Conservation (phyloP, 2,797 vertebrate genomes). For the Chiloscyllium punctatum region DNA sequence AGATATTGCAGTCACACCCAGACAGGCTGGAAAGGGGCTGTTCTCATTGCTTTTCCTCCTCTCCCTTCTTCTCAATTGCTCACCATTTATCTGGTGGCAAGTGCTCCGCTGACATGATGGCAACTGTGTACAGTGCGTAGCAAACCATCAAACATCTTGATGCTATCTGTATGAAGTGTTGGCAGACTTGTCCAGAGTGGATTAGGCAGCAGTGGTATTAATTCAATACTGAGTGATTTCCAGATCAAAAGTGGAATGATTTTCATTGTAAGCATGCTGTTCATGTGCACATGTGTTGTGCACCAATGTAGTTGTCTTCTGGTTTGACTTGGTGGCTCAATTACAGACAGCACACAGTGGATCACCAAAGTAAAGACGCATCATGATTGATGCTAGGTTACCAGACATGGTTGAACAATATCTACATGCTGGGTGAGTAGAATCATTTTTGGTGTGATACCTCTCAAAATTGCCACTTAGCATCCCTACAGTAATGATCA, state of each 20-base stretch:
- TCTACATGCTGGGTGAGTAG: no score
- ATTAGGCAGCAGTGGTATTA: neutral
- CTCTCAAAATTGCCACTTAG: no score
- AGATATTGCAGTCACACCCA: neutral
- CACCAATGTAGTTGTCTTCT: neutral
- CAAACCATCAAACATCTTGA: neutral
- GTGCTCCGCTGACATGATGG: neutral
- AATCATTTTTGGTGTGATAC: no score
- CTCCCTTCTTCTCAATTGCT: neutral
- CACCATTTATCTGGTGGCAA: neutral
- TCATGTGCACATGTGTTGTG: neutral
- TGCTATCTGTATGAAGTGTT: neutral
- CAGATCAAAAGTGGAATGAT: neutral
- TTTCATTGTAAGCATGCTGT: neutral
- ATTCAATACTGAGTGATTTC: neutral
- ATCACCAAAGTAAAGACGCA: neutral
- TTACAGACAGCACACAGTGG: neutral
- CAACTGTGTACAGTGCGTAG: neutral
- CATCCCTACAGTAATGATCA: no score
- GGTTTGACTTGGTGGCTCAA: neutral
- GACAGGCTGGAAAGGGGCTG: neutral
- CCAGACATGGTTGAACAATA: no score
- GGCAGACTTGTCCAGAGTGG: neutral
- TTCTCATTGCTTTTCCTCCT: neutral
- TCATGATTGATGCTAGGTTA: neutral